Conservation (phyloP, 2,888 invertebrate species). For the Eilema caniola region DNA sequence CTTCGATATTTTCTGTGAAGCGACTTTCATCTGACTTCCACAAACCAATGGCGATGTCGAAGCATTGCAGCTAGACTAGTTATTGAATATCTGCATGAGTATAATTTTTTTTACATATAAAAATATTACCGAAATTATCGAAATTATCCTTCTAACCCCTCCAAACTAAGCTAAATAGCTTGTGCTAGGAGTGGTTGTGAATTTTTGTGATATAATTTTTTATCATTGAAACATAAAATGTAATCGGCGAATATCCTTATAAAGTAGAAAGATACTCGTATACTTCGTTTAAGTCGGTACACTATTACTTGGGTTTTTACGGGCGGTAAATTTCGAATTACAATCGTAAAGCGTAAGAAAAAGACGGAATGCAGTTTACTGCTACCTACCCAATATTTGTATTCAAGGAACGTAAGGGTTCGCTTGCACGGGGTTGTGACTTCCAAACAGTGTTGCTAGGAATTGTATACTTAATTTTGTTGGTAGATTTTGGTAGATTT, state of each 20-base stretch:
- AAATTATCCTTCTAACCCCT: too few species aligned
- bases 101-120: too few species aligned
- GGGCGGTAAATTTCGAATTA: constrained; percentile 74
- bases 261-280: constrained; percentile 54
- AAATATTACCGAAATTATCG: too few species aligned
- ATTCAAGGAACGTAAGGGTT: constrained; percentile 65
- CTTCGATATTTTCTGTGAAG: too few species aligned
- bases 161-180: too few species aligned
- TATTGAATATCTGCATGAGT: too few species aligned
- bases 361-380: constrained; percentile 66
- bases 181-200: too few species aligned
- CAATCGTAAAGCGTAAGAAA: constrained; percentile 73
- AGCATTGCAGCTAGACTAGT: too few species aligned
- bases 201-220: background rate
- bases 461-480: background rate
- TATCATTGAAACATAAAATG: constrained; percentile 11
- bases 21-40: too few species aligned
- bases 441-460: constrained; percentile 23
- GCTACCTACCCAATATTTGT: constrained; percentile 55
- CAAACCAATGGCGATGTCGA: too few species aligned
- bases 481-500: background rate
- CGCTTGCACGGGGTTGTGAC: constrained; percentile 62
- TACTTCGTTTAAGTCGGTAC: constrained; percentile 65
- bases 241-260: constrained; percentile 51
- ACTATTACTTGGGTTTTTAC: constrained; percentile 68